Conservation (phyloP, 2,113 vertebrate genomes). For the Atlantisia rogersi region DNA sequence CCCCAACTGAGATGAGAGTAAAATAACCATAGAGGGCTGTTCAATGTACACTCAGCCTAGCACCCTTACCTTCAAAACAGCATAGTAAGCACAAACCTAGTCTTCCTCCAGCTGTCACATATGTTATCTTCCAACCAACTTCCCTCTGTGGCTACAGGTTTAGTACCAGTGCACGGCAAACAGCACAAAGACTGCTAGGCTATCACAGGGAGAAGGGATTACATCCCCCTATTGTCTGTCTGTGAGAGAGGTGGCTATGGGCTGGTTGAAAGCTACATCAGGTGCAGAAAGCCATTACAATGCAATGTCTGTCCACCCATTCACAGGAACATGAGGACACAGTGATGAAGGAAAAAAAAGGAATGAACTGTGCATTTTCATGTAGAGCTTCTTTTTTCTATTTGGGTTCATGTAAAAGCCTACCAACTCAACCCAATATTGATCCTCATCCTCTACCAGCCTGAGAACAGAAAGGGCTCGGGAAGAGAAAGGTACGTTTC, state of each 20-base stretch:
- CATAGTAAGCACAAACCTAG: neutral
- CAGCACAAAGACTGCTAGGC: neutral
- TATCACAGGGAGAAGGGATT: neutral
- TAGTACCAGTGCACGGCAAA: neutral
- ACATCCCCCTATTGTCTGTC: neutral
- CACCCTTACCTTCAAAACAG: neutral
- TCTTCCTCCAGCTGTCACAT: neutral
- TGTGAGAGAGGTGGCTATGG: neutral
- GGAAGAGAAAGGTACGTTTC: neutral
- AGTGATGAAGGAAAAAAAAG: neutral
- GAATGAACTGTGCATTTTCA: neutral
- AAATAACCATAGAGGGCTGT: neutral
- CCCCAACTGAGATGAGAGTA: neutral
- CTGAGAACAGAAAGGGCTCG: neutral
- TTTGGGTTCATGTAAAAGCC: neutral
- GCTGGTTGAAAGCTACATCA: neutral
- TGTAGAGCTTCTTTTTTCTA: neutral
- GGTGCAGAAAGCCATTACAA: neutral
- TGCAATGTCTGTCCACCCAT: fast-evolving
- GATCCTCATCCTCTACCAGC: neutral
- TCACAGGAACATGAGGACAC: neutral
- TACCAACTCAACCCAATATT: neutral
- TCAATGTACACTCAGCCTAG: neutral
- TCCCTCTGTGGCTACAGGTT: neutral
- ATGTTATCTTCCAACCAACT: neutral